These are phyloP conservation scores for Taeniopygia guttata DNA, from an alignment of 2,797 vertebrate species.

Conservation along the genomic window DNA sequence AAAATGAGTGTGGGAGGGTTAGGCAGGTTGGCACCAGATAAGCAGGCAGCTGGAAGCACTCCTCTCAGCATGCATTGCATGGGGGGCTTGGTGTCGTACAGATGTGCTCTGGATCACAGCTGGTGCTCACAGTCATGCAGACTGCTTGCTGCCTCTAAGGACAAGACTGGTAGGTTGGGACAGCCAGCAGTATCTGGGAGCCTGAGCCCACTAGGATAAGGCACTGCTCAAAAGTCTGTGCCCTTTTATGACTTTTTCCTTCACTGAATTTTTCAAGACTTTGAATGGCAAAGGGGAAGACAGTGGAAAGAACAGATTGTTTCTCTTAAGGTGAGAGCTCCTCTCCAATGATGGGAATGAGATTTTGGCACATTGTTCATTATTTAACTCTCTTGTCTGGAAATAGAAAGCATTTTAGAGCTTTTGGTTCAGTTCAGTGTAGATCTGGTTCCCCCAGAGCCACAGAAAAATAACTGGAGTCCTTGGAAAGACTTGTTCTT, in stretches of 20 bases:
- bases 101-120: not conserved
- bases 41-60: not conserved
- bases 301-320: not conserved
- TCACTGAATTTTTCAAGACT: not conserved
- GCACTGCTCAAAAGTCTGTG: not conserved
- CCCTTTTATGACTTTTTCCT: not conserved
- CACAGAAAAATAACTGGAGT: not conserved
- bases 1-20: not conserved
- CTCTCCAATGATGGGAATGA: not conserved
- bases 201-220: not conserved
- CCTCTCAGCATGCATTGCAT: accelerated
- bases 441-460: not conserved
- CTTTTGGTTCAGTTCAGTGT: not conserved
- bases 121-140: not conserved
- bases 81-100: too few species aligned
- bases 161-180: not conserved
- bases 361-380: not conserved
- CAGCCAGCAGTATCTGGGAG: not conserved
- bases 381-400: not conserved
- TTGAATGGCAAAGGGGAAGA: not conserved
- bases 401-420: not conserved
- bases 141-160: not conserved
- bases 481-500: not conserved
- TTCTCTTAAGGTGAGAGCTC: not conserved
- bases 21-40: not conserved